Conservation (phyloP, 2,888 invertebrate genomes). For the Deilephila porcellus region DNA sequence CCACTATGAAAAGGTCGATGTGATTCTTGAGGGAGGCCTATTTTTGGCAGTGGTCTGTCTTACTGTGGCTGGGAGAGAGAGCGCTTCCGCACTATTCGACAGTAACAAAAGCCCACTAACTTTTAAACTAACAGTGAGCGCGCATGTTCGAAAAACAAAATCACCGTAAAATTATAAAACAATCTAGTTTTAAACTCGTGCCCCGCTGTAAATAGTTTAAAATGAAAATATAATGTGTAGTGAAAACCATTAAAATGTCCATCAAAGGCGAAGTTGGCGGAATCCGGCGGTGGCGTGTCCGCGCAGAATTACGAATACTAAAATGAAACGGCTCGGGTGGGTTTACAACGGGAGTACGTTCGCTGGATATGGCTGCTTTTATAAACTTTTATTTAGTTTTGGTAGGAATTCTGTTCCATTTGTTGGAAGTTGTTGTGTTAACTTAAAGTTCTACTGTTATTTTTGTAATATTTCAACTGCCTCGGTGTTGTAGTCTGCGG, state of each 20-base stretch:
- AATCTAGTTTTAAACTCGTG: slow-evolving; percentile 8
- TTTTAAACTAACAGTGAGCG: no score
- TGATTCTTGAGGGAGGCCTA: no score
- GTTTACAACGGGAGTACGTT: background rate
- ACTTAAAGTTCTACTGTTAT: no score
- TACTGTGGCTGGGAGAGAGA: no score
- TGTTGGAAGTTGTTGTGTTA: no score
- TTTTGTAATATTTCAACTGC: no score
- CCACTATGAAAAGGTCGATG: no score
- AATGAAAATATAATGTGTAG: slow-evolving; percentile 10
- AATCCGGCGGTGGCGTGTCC: slow-evolving; percentile 44
- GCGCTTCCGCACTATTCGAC: no score
- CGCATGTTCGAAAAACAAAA: background rate
- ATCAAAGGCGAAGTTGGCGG: slow-evolving; percentile 58
- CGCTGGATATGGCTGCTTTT: slow-evolving; percentile 36
- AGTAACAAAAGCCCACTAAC: no score
- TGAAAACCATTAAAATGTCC: slow-evolving; percentile 45
- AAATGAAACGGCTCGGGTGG: slow-evolving; percentile 47
- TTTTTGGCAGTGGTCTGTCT: no score
- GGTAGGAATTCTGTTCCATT: no score
- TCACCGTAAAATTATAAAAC: background rate
- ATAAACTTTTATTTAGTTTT: background rate
- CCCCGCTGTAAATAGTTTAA: slow-evolving; percentile 13
- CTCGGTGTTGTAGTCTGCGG: no score
- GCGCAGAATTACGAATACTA: slow-evolving; percentile 52